Evolutionary conservation across 2,113 vertebrate species (phyloP).

Genomic region (Microtus oregoni): DNA sequence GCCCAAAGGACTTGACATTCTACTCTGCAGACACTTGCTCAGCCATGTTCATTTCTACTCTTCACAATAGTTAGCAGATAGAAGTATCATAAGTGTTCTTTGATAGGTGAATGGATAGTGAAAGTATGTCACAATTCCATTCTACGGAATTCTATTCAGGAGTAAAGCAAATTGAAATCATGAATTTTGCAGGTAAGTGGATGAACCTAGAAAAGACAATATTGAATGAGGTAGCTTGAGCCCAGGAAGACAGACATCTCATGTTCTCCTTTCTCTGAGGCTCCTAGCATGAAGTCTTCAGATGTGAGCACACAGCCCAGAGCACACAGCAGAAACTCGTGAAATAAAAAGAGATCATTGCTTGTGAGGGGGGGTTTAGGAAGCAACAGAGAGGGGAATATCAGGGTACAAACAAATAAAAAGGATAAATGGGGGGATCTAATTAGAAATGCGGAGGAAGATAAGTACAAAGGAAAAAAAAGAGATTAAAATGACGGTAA

Average conservation of each 20-base stretch:
- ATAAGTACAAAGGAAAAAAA: not conserved
- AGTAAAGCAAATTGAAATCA: not conserved
- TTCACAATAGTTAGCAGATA: not conserved
- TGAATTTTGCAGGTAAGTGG: not conserved
- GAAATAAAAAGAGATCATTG: not conserved
- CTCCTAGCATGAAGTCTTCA: not conserved
- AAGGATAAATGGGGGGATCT: not conserved
- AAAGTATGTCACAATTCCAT: not conserved
- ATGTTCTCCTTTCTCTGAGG: not conserved
- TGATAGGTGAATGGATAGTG: not conserved
- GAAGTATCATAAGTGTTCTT: not conserved
- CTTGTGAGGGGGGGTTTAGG: rapidly evolving
- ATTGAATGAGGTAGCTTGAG: not conserved
- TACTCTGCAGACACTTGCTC: not conserved
- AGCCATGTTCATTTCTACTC: not conserved
- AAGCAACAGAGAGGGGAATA: not conserved
- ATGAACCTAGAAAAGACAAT: not conserved
- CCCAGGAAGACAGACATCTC: not conserved
- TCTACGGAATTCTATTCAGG: not conserved
- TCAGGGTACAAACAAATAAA: not conserved
- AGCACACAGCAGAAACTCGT: not conserved
- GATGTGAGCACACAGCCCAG: not conserved
- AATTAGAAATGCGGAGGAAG: not conserved
- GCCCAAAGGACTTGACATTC: not conserved
- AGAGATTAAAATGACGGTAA: not conserved